Conservation (phyloP, 1,140 invertebrate genomes). For the Ericerus pela region DNA sequence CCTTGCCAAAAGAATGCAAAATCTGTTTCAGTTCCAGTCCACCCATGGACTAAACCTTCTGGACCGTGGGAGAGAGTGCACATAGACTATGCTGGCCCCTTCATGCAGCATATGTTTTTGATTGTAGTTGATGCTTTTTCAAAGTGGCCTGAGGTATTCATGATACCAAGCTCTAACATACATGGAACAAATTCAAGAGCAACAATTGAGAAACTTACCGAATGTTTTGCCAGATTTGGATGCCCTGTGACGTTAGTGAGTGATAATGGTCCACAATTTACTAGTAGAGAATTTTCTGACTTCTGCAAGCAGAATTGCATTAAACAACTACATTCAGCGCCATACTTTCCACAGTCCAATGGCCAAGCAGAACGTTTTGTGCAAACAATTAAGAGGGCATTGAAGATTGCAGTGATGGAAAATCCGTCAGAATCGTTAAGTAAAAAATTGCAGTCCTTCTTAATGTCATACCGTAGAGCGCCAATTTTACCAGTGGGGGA, state of each 20-base stretch:
- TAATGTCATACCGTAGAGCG: constrained; percentile 13
- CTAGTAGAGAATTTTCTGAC: constrained; percentile 20
- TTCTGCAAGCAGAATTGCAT: constrained; percentile 24
- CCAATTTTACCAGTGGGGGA: constrained; percentile 14
- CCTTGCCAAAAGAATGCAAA: constrained; percentile 8
- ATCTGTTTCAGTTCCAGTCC: neutral
- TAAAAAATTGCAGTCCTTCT: neutral
- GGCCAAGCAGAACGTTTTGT: constrained; percentile 29
- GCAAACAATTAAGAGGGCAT: constrained; percentile 29
- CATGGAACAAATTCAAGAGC: constrained; percentile 10
- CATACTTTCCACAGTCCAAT: constrained; percentile 27
- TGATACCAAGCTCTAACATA: constrained; percentile 5
- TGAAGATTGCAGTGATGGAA: constrained; percentile 21
- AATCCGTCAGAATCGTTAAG: neutral
- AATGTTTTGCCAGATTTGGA: constrained; percentile 24
- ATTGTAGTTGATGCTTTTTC: constrained; percentile 33
- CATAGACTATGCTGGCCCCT: constrained; percentile 32
- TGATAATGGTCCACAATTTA: constrained; percentile 26
- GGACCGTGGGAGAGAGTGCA: constrained; percentile 24
- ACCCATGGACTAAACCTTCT: constrained; percentile 13
- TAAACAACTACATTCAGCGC: constrained; percentile 19
- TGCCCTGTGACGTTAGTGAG: constrained; percentile 22
- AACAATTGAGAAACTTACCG: constrained; percentile 16
- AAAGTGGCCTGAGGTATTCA: constrained; percentile 33
- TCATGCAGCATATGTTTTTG: constrained; percentile 29